Evolutionary conservation across 2,113 vertebrate genomes (phyloP), one percentile per base, ranked within the genome.

Genomic region (Odontesthes bonariensis): DNA sequence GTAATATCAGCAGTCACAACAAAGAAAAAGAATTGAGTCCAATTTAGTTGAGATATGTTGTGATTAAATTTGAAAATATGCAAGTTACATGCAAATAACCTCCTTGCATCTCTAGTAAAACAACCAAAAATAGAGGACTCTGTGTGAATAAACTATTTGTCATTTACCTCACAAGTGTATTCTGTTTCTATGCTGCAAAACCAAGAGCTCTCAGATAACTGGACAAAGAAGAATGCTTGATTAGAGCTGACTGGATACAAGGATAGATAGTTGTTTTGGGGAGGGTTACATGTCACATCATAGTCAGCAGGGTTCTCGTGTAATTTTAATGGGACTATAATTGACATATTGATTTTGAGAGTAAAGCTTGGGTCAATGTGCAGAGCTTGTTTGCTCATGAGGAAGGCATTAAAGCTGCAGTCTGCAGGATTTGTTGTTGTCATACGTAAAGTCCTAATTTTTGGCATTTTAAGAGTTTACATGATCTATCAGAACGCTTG

Each of bases 291-390:
- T 38, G 23, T 82, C 85, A 73, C 62, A 75, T 88, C 38, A 23
- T 56, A 60, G 70, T 64, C 73, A 77, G 66, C 75, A 77, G n/a
- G 69, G 40, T 33, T 76, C 59, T 76, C 57, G 23, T 68, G 82
- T 78, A 69, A 73, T 83, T 81, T 86, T 78, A 81, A 89, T 80
- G 74, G 57, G 42, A 57, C 19, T 79, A 44, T 74, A 64, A 66
- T 79, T 77, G 60, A 74, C 60, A 65, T 85, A 89, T 88, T 82
- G 84, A 90, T 83, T 73, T 70, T 38, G 23, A 67, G 31, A 77
- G 14, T 14, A 5, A 19, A 17, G 67, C 67, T 55, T 6, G 61
- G 70, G 80, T 86, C 72, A 77, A 56, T 81, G 55, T 46, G 40
- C 62, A 59, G 12, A 31, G 57, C 64, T 53, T 22, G 27, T 75